Percentiles rank a stretch among this genome's conserved stretches.
Conservation (phyloP, 2,888 invertebrate genomes). For the Diarsia dahlii region DNA sequence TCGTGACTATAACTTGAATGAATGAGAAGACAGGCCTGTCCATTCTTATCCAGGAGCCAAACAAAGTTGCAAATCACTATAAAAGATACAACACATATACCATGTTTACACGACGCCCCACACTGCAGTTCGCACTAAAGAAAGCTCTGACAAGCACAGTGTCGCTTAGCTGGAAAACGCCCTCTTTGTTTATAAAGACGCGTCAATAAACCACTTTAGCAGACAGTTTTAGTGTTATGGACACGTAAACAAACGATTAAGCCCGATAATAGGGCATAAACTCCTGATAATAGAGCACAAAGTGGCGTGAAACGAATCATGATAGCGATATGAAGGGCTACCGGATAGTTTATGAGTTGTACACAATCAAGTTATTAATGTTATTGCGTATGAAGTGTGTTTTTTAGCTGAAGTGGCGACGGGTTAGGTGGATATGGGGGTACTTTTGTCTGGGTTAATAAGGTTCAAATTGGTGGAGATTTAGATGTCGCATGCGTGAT, state of each 20-base stretch:
- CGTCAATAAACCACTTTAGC: slow-evolving; percentile 75
- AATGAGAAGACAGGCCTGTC: background rate
- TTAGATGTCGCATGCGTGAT: slow-evolving; percentile 3
- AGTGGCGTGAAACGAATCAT: slow-evolving; percentile 59
- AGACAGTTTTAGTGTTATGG: slow-evolving; percentile 74
- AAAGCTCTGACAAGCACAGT: slow-evolving; percentile 53
- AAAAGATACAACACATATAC: slow-evolving; percentile 22
- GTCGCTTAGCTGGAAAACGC: slow-evolving; percentile 59
- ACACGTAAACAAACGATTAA: slow-evolving; percentile 80
- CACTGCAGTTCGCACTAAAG: slow-evolving; percentile 47
- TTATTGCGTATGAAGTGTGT: slow-evolving; percentile 58
- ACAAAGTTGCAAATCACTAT: slow-evolving; percentile 37
- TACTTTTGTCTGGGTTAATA: background rate
- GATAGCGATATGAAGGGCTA: slow-evolving; percentile 65
- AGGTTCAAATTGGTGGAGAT: slow-evolving; percentile 13
- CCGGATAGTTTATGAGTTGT: slow-evolving; percentile 52
- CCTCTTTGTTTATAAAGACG: slow-evolving; percentile 64
- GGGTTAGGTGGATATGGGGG: slow-evolving; percentile 7
- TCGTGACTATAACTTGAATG: background rate
- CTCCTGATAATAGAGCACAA: slow-evolving; percentile 70
- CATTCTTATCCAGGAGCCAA: slow-evolving; percentile 23
- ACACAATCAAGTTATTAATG: slow-evolving; percentile 64
- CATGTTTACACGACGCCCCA: slow-evolving; percentile 33
- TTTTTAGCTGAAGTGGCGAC: slow-evolving; percentile 46
- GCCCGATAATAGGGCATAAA: slow-evolving; percentile 69